Percentiles rank a stretch among this genome's conserved stretches.
Evolutionary conservation across 2,888 invertebrate genomes (phyloP).

Genomic region (Pocota personata): DNA sequence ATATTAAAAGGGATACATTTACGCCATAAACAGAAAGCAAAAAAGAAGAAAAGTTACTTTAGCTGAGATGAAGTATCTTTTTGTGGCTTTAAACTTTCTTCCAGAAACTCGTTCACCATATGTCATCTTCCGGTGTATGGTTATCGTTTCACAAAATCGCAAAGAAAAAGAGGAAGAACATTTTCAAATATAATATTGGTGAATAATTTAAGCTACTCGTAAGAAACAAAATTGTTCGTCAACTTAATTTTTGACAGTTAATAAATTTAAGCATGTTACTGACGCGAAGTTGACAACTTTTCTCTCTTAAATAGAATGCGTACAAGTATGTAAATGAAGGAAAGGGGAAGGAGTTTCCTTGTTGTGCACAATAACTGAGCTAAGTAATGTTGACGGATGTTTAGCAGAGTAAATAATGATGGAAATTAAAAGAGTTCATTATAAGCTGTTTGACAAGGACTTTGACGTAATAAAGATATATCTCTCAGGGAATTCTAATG

Average conservation of each 20-base stretch:
- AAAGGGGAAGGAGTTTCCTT: neutral
- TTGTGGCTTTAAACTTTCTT: slow-evolving; percentile 35
- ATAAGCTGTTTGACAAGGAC: neutral
- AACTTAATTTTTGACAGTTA: slow-evolving; percentile 42
- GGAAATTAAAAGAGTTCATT: neutral
- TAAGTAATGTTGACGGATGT: slow-evolving; percentile 2
- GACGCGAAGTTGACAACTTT: slow-evolving; percentile 48
- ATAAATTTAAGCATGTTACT: slow-evolving; percentile 44
- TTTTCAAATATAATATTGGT: neutral
- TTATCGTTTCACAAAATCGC: neutral
- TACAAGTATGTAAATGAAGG: neutral
- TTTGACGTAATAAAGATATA: neutral
- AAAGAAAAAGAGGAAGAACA: neutral
- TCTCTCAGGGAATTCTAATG: too few species aligned
- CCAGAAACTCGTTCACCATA: slow-evolving; percentile 5
- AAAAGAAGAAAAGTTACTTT: slow-evolving; percentile 23
- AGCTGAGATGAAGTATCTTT: slow-evolving; percentile 4
- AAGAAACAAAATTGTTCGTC: slow-evolving; percentile 10
- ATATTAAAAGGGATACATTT: neutral
- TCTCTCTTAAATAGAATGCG: neutral
- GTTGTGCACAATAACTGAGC: neutral
- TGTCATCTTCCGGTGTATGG: slow-evolving; percentile 28
- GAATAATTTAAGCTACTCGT: slow-evolving; percentile 35
- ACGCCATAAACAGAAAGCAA: slow-evolving; percentile 8
- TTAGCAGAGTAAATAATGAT: neutral